phyloP scores from a whole-genome alignment of 2,888 invertebrate species.

The Trichacis sp. region DNA sequence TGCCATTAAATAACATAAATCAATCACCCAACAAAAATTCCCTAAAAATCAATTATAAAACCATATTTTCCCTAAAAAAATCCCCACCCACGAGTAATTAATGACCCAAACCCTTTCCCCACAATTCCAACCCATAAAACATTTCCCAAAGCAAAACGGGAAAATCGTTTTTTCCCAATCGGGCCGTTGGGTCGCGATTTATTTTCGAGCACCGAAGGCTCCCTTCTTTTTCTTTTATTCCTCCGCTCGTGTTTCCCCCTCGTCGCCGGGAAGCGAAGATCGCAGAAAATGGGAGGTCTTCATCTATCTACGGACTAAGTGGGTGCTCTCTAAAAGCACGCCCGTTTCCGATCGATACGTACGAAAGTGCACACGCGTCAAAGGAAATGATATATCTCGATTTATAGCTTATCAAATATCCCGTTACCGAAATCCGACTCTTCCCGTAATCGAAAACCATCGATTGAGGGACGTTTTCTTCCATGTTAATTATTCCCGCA shows the following conservation, averaged over 20 bases:
- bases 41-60: not conserved
- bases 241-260: slow-evolving; percentile 10
- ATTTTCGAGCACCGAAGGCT: slow-evolving; percentile 28
- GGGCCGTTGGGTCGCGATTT: slow-evolving; percentile 37
- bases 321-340: slow-evolving; percentile 39
- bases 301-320: slow-evolving; percentile 42
- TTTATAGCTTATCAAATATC: slow-evolving; percentile 5
- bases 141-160: too few relatives aligned
- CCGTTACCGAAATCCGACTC: not conserved
- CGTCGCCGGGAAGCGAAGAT: slow-evolving; percentile 23
- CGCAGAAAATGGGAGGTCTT: slow-evolving; percentile 37
- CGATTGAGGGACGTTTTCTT: not conserved
- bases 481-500: not conserved
- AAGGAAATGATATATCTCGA: slow-evolving; percentile 31
- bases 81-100: too few relatives aligned
- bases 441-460: not conserved
- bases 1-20: too few relatives aligned
- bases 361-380: slow-evolving; percentile 36
- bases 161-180: too few relatives aligned
- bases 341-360: slow-evolving; percentile 37
- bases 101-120: too few relatives aligned
- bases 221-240: slow-evolving; percentile 17
- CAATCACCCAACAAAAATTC: too few relatives aligned
- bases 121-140: too few relatives aligned
- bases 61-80: slow-evolving; percentile 7